Conservation (phyloP, 2,888 invertebrate species). For the Pristionchus japonicus region DNA sequence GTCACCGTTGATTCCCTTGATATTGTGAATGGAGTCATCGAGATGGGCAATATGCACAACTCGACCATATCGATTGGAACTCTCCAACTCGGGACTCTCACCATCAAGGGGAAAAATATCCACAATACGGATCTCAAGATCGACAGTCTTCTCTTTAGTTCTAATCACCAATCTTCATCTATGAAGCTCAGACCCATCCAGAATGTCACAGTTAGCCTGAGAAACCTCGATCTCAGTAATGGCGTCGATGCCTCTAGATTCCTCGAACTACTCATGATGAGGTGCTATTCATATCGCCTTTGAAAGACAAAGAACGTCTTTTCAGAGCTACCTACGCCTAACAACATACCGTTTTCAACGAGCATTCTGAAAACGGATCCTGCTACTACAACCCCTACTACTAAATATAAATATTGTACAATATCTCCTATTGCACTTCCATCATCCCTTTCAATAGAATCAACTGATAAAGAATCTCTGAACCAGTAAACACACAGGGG, state of each 20-base stretch:
- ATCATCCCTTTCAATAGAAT: not conserved
- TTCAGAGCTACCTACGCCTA: not conserved
- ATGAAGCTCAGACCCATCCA: not conserved
- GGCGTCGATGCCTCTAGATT: not conserved
- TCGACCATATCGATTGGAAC: not conserved
- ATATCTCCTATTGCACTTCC: not conserved
- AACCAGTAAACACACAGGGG: too few species aligned
- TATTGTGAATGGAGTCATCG: not conserved
- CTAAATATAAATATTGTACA: too few species aligned
- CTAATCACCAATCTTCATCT: not conserved
- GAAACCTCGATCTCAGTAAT: not conserved
- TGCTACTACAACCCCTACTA: not conserved
- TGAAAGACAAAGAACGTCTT: not conserved
- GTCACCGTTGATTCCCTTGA: not conserved
- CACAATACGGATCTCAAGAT: not conserved
- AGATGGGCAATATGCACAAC: not conserved
- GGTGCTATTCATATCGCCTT: not conserved
- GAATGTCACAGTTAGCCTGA: not conserved
- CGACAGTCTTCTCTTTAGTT: not conserved
- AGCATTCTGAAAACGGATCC: not conserved
- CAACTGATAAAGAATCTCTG: not conserved
- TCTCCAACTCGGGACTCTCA: not conserved
- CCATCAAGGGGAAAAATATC: not conserved
- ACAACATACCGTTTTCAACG: not conserved
- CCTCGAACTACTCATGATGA: not conserved